Evolutionary conservation across 2,888 invertebrate species (phyloP), one percentile per base, ranked within the genome.

Genomic region (Keiferia lycopersicella): DNA sequence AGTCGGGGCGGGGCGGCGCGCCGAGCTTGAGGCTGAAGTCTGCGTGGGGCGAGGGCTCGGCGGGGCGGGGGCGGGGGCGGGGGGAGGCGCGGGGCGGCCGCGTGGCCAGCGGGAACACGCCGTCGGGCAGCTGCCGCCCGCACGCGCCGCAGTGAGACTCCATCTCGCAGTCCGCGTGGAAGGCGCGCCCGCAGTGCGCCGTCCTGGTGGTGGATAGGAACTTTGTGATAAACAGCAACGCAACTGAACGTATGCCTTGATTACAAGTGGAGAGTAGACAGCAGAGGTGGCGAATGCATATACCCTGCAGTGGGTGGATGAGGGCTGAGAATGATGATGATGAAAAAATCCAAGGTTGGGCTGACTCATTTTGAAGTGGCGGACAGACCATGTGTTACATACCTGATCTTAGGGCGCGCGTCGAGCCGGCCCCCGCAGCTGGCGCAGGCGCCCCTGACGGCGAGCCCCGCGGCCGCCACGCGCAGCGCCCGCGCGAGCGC

Each of bases 1-100:
- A 82, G 66, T 91, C 90, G 0, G 86, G 91, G 6, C 88, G 77
- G 38, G 91, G 91, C 38, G 91, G 88, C 7, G 91, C 91, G 26
- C 77, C 77, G 41, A 89, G 74, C n/a, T 71, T 68, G 30, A 89
- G 73, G 0, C 76, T 73, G 70, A 78, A 80, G 45, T 81, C 80
- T 7, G 60, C 75, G n/a, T 75, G 71, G 62, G 77, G 64, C n/a
- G 68, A 7, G 20, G 67, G 45, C 20, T n/a, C n/a, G 91, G 6
- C 88, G 77, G 38, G 91, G 91, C 38, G 91, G 88, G 62, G 77
- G 64, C n/a, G 68, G 7, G 20, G 67, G 45, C 20, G n/a, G n/a
- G n/a, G n/a, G n/a, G n/a, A n/a, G n/a, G n/a, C n/a, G n/a, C n/a
- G n/a, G n/a, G 10, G 14, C 66, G 38, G 38, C 18, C 26, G 68